Evolutionary conservation across 1,140 invertebrate species (phyloP).

Genomic region (Aporrectodea caliginosa): DNA sequence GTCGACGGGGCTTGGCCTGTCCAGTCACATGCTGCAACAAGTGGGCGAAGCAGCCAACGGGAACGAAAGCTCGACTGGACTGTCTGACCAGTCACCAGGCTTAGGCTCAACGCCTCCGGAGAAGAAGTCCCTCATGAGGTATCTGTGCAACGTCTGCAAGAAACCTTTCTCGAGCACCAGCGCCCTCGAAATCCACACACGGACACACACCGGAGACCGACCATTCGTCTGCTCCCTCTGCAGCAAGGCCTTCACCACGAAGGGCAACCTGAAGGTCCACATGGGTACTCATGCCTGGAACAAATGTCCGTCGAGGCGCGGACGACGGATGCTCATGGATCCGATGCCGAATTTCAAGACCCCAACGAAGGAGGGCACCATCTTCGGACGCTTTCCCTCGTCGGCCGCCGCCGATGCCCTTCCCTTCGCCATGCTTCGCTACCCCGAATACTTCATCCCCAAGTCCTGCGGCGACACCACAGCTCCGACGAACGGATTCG

Average conservation of each 20-base stretch:
- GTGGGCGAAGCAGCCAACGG: background rate
- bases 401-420: background rate
- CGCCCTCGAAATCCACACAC: constrained; percentile 93
- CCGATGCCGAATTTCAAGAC: constrained; percentile 30
- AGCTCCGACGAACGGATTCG: background rate
- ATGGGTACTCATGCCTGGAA: constrained; percentile 96
- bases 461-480: background rate
- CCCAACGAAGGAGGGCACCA: background rate
- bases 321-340: constrained; percentile 89
- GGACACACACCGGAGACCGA: constrained; percentile 96
- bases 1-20: background rate
- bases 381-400: background rate
- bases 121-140: constrained; percentile 63
- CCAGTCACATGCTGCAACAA: background rate
- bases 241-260: constrained; percentile 85
- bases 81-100: no score
- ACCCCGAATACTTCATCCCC: background rate
- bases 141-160: constrained; percentile 92
- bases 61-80: background rate
- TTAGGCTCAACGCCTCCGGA: constrained; percentile 35
- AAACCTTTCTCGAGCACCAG: constrained; percentile 96
- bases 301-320: constrained; percentile 85
- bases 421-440: background rate
- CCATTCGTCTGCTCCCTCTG: constrained; percentile 85
- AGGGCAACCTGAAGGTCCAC: constrained; percentile 95